Evolutionary conservation across 2,888 invertebrate species (phyloP).

Genomic region (Cataglyphis livida): DNA sequence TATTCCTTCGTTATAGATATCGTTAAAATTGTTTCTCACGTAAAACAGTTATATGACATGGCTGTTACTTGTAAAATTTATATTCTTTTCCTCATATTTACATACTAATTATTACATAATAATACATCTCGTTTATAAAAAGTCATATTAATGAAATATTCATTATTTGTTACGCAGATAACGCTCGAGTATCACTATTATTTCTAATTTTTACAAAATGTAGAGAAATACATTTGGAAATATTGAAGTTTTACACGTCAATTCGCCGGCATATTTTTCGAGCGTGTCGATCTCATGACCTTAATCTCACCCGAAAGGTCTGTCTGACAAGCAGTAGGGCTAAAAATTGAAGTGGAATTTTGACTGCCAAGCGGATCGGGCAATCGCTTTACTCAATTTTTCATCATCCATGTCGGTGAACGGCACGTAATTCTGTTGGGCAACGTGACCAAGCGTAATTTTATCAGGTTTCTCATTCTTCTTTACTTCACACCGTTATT

Average conservation of each 20-base stretch:
- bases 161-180: neutral
- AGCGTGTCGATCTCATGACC: constrained; percentile 15
- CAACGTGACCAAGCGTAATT: constrained; percentile 57
- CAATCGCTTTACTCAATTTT: constrained; percentile 55
- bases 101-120: neutral
- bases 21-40: constrained; percentile 28
- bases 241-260: neutral
- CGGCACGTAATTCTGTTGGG: constrained; percentile 51
- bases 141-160: constrained; percentile 9
- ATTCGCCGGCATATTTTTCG: neutral
- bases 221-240: neutral
- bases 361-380: constrained; percentile 39
- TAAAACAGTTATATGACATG: constrained; percentile 15
- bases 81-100: constrained; percentile 18
- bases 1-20: constrained; percentile 36
- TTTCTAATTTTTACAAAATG: neutral
- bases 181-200: neutral
- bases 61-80: constrained; percentile 25
- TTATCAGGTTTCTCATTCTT: constrained; percentile 48
- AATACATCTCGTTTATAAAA: constrained; percentile 11
- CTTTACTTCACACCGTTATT: constrained; percentile 4
- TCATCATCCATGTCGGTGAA: constrained; percentile 52
- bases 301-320: constrained; percentile 23
- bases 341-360: constrained; percentile 53
- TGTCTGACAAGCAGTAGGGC: constrained; percentile 26